phyloP scores from a whole-genome alignment of 2,113 vertebrate genomes.

The Caranx melampygus region DNA sequence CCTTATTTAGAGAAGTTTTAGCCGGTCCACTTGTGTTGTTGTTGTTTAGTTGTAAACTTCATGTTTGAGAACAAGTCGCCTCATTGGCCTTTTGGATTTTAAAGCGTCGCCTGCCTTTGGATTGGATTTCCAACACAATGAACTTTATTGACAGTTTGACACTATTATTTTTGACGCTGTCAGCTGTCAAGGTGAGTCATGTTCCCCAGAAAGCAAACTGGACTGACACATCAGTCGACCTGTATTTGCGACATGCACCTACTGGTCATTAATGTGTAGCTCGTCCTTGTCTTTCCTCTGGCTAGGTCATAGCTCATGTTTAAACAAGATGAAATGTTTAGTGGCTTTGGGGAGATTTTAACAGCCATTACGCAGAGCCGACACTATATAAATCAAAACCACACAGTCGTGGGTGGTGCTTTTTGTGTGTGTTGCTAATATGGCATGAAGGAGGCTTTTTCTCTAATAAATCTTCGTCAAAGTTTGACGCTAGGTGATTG shows the following conservation, averaged over 20 bases:
- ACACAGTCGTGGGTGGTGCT: conserved; percentile 25
- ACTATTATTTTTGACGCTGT: conserved; percentile 86
- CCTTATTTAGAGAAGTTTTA: conserved; percentile 71
- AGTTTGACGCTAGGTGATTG: conserved; percentile 66
- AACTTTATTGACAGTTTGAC: conserved; percentile 88
- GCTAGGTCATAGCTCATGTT: conserved; percentile 81
- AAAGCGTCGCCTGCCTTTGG: conserved; percentile 69
- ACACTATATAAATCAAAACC: conserved; percentile 30
- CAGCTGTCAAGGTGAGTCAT: conserved; percentile 86
- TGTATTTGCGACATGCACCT: conserved; percentile 43
- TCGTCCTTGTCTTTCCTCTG: conserved; percentile 80
- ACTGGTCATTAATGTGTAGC: conserved; percentile 68
- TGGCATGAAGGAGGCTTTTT: conserved; percentile 19
- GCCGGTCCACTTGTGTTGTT: conserved; percentile 67
- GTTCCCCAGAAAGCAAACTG: conserved; percentile 15
- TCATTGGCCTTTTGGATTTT: conserved; percentile 78
- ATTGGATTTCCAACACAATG: conserved; percentile 85
- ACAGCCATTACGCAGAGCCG: conserved; percentile 63
- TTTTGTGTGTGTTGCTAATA: conserved; percentile 12
- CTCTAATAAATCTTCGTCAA: conserved; percentile 38
- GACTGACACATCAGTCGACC: conserved; percentile 15
- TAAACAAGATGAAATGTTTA: conserved; percentile 62
- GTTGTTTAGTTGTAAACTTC: conserved; percentile 65
- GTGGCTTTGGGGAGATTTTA: conserved; percentile 57
- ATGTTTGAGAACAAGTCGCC: conserved; percentile 72